Evolutionary conservation across 2,797 vertebrate genomes (phyloP), one percentile per base, ranked within the genome.

Genomic region (Sternarchorhynchus goeldii): DNA sequence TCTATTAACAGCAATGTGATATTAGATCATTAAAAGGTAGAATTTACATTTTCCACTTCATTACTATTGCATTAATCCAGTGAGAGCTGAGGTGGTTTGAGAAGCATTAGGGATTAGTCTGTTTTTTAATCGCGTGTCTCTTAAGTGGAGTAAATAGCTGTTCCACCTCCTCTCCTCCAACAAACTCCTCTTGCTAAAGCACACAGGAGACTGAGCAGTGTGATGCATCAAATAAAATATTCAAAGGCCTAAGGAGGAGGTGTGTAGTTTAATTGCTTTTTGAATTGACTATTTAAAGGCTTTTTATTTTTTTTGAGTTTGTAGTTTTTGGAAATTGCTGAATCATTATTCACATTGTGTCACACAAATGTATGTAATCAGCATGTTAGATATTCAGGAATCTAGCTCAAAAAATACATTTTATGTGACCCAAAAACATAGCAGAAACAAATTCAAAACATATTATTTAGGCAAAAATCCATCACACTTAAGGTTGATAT

Each of bases 201-300:
- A 16, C 55, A 70, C 21, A 65, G 57, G 65, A 74, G 59, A 77
- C 32, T 6, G 58, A 53, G 59, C 75, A 76, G 72, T 77, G 58
- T 55, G 7, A 72, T 62, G 21, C 63, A 75, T 69, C 29, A 57
- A 75, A 80, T 80, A 8, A 84, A 78, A 84, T 81, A 84, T 81
- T 76, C 31, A 77, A 60, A 76, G 73, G 62, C 16, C 71, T 58
- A 73, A 53, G 12, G 34, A 10, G 59, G 2, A 2, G 32, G 41
- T 20, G 21, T 21, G 20, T 60, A 45, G 65, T 63, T 62, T 29
- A 20, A n/a, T 36, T n/a, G 18, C 29, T 66, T 63, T 34, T 60
- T 50, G 5, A 5, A 21, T 32, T 17, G 2, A 21, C 7, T 8
- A 20, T 20, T 41, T 14, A 14, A 45, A 50, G 45, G 45, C 10